Base-by-base conservation (phyloP, 2,797 vertebrate genomes). In the Aselliscus stoliczkanus region DNA sequence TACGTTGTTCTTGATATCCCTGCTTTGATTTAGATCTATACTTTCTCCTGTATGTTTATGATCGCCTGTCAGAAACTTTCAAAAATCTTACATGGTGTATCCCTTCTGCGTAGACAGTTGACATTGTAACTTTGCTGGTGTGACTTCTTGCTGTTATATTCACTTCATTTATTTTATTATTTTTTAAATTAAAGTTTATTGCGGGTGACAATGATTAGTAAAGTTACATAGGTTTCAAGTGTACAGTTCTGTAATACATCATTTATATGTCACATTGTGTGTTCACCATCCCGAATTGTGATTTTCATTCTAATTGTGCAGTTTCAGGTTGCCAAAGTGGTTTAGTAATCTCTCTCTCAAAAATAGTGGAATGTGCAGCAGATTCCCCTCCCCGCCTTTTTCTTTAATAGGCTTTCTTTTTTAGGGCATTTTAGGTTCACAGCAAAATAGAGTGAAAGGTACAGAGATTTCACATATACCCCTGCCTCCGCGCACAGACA, bases 271-370 rank as follows among this genome's bases (percentile, higher is more conserved):
- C 47, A 50, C 47, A 50, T 15, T 50, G 47, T 50, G 47, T 50
- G 47, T 15, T 50, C 47, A 50, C 47, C 47, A 15, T 14, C 47
- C 47, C 14, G 47, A 50, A 4, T 50, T 88, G 29, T 84, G 29
- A 31, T 65, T 93, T 95, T 93, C 29, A 54, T 77, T 94, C 84
- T 80, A 88, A 73, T 88, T 80, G 50, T 44, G 7, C 65, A 67
- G 29, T 83, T 94, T 95, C 39, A 97, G 14, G 27, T 93, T 92
- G 56, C 58, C 64, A 31, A 83, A 62, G n/a, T 94, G 34, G 64
- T 77, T 88, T 94, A 88, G 58, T 73, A 88, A 62, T 20, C 31
- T 69, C 29, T 34, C 23, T 20, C n/a, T 81, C 62, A 52, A 15
- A 88, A 75, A 62, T 56, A 88, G 64, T 85, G 29, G 15, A n/a